Base-by-base conservation (phyloP, 2,113 vertebrate genomes). In the Amia ocellicauda region DNA sequence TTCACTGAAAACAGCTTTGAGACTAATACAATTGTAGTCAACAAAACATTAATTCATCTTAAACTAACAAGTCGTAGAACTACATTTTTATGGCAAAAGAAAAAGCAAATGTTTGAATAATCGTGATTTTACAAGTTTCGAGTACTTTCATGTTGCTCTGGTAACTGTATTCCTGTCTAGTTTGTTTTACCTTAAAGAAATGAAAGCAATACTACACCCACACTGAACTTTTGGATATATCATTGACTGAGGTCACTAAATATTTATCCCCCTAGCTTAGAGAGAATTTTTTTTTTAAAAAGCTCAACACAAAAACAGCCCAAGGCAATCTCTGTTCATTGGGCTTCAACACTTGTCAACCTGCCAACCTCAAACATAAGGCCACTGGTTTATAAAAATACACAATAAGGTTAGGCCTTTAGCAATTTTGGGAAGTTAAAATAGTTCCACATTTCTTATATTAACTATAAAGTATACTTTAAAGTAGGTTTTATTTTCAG, bases 61-160 rank as follows among this genome's bases (percentile, higher is more conserved):
- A 28, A 43, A 29, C 24, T 17, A 56, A 41, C 4, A 28, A 23
- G 2, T 64, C 42, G 7, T 42, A 54, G 16, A 8, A 11, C 40
- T 17, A 19, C n/a, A n/a, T n/a, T n/a, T n/a, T n/a, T n/a, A n/a
- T n/a, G n/a, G n/a, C n/a, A n/a, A n/a, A n/a, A n/a, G n/a, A n/a
- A n/a, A n/a, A n/a, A n/a, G n/a, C n/a, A n/a, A n/a, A n/a, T n/a
- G n/a, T n/a, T n/a, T n/a, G n/a, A n/a, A n/a, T n/a, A n/a, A n/a
- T n/a, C n/a, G n/a, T n/a, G n/a, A n/a, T n/a, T n/a, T n/a, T n/a
- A n/a, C n/a, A n/a, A n/a, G n/a, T n/a, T n/a, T n/a, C n/a, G n/a
- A n/a, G n/a, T n/a, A n/a, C n/a, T 58, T 41, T 65, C 27, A 58
- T 19, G 64, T 58, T 66, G 42, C 63, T 53, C 63, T 52, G 56